Conservation (phyloP, 2,113 vertebrate genomes). For the Erythrocercus mccallii region DNA sequence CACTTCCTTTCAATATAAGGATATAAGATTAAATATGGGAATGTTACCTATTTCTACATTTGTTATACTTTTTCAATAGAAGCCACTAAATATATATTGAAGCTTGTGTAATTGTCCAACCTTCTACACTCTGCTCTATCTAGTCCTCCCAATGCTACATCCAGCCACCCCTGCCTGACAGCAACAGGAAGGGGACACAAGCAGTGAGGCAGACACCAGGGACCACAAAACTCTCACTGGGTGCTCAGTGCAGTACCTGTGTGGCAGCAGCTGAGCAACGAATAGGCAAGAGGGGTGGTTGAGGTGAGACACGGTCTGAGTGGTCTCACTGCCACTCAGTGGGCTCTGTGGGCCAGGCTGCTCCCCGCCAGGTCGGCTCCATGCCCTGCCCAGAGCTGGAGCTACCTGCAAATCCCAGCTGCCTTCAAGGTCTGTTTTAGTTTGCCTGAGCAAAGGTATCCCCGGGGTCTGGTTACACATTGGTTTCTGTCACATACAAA, state of each 20-base stretch:
- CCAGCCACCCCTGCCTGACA: not conserved
- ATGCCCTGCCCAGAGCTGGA: accelerated
- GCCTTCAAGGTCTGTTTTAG: not conserved
- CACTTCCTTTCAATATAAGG: not conserved
- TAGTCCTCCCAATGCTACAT: accelerated
- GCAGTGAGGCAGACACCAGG: not conserved
- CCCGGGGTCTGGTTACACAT: not conserved
- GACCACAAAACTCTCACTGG: not conserved
- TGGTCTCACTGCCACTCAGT: accelerated
- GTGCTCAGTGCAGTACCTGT: not conserved
- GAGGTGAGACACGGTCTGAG: not conserved
- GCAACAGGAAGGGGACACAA: not conserved
- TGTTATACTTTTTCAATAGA: not conserved
- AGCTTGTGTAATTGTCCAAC: not conserved
- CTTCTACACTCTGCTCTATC: not conserved
- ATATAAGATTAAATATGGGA: not conserved
- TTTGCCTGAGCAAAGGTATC: not conserved
- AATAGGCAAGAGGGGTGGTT: accelerated
- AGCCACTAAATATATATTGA: not conserved
- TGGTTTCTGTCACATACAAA: not conserved
- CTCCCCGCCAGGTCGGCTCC: accelerated
- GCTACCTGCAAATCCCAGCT: not conserved
- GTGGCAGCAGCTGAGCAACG: not conserved
- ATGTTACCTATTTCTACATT: not conserved
- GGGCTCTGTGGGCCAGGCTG: accelerated